phyloP scores from a whole-genome alignment of 35 echinoderm and acorn worm species.

The Patiria miniata region DNA sequence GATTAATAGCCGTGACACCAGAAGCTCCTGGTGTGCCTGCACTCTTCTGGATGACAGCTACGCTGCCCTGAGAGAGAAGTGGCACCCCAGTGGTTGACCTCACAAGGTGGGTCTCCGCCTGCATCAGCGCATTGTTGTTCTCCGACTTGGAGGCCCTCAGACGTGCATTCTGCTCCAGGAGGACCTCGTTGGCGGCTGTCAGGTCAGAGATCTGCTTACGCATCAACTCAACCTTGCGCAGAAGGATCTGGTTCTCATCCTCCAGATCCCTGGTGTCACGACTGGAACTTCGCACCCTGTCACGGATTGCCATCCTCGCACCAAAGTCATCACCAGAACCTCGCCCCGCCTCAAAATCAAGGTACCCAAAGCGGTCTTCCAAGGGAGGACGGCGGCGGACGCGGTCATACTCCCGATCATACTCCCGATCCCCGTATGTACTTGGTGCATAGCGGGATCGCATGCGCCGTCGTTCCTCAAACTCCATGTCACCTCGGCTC shows the following conservation, averaged over 20 bases:
- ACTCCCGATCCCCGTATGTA: slow-evolving; percentile 62
- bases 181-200: slow-evolving; percentile 91
- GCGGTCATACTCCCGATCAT: slow-evolving; percentile 69
- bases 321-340: slow-evolving; percentile 2
- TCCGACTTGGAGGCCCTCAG: slow-evolving; percentile 67
- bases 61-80: slow-evolving; percentile 58
- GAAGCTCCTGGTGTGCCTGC: slow-evolving; percentile 13
- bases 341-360: slow-evolving; percentile 6
- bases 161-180: slow-evolving; percentile 97
- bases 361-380: slow-evolving; percentile 15
- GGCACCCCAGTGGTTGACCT: slow-evolving; percentile 49
- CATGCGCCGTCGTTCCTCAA: slow-evolving; percentile 73
- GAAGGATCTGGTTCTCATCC: slow-evolving; percentile 81
- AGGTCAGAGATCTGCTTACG: slow-evolving; percentile 82
- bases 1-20: slow-evolving; percentile 12
- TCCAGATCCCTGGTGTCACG: slow-evolving; percentile 69
- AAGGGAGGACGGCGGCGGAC: slow-evolving; percentile 35
- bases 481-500: slow-evolving; percentile 87
- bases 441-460: slow-evolving; percentile 13
- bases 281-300: slow-evolving; percentile 1
- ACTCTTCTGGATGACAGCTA: slow-evolving; percentile 57
- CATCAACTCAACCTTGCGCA: slow-evolving; percentile 79
- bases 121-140: slow-evolving; percentile 46
- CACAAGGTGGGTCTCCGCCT: slow-evolving; percentile 76
- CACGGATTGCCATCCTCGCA: background rate